Evolutionary conservation across 2,888 invertebrate species (phyloP), one percentile per base, ranked within the genome.

Genomic region (Ectropis crepuscularia): DNA sequence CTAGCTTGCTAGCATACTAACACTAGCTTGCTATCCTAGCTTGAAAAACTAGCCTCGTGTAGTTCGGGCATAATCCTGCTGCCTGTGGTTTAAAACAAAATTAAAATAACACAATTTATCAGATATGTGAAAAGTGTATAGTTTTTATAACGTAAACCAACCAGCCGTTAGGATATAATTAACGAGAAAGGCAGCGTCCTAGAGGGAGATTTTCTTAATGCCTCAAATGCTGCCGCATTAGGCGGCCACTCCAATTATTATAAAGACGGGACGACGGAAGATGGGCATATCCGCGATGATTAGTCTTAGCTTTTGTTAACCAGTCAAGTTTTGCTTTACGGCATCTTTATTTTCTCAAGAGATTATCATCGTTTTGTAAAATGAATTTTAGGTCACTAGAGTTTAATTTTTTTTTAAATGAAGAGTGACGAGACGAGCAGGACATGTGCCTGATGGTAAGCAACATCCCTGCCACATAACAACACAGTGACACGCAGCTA

Each of bases 171-270:
- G 38, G 38, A 10, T 47, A 55, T 28, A 55, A 55, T 55, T 47
- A 55, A 28, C 61, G 76, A 74, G 69, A 74, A 70, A 79, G 76
- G 77, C 70, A 73, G 67, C 65, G 66, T 74, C 71, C 68, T 74
- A 73, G 74, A 69, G 75, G 73, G 76, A 74, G 73, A 77, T 76
- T 80, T 77, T 75, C 70, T 69, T 73, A 70, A 79, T 77, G 76
- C 75, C 74, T 72, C 74, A 77, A 83, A 82, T 77, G 75, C 72
- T 16, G 75, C 73, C 72, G 79, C 76, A 74, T 78, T 79, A 79
- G 46, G 76, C 74, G 74, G 74, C 71, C 79, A 79, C 84, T 86
- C 82, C 84, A 89, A 88, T 88, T 87, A 86, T 84, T 82, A 79
- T 83, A 69, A 78, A 83, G 81, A 81, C 74, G 81, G 83, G 81